A percentile compares a stretch with the other conserved stretches of the same genome.
phyloP scores from a whole-genome alignment of 2,888 invertebrate species.

The Leucoma salicis region DNA sequence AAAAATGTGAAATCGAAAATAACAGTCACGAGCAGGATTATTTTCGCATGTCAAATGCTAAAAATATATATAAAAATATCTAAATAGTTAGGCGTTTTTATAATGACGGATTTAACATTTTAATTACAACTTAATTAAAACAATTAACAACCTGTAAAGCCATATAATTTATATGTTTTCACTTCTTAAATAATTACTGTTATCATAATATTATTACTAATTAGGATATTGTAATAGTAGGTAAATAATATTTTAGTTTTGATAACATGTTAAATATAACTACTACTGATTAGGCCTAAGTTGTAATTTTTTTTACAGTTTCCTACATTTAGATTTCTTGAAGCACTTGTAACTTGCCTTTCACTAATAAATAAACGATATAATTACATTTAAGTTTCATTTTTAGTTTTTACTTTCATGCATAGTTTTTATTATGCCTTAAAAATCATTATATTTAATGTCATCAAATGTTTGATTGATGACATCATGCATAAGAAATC shows the following conservation, averaged over 20 bases:
- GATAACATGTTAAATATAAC: slow-evolving; percentile 22
- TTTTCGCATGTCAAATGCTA: too few species aligned
- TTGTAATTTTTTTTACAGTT: slow-evolving; percentile 38
- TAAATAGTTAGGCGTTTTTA: neutral
- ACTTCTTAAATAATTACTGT: slow-evolving; percentile 30
- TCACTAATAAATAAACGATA: slow-evolving; percentile 61
- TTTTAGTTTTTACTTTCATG: slow-evolving; percentile 41
- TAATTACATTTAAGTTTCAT: too few species aligned
- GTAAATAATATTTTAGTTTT: slow-evolving; percentile 23
- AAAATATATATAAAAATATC: too few species aligned
- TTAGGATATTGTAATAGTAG: slow-evolving; percentile 24
- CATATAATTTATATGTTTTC: slow-evolving; percentile 30
- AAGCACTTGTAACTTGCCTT: slow-evolving; percentile 58
- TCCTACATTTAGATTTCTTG: slow-evolving; percentile 34
- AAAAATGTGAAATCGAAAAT: too few species aligned
- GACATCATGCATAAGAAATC: too few species aligned
- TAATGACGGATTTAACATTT: neutral
- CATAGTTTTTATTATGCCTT: neutral
- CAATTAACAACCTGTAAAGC: slow-evolving; percentile 40
- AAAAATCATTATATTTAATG: too few species aligned
- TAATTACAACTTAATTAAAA: slow-evolving; percentile 10
- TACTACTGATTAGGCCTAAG: slow-evolving; percentile 40
- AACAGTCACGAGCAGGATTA: too few species aligned
- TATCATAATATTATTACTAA: slow-evolving; percentile 43
- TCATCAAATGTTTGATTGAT: too few species aligned